Conservation (phyloP, 2,888 invertebrate species). For the Elaeidobius kamerunicus region DNA sequence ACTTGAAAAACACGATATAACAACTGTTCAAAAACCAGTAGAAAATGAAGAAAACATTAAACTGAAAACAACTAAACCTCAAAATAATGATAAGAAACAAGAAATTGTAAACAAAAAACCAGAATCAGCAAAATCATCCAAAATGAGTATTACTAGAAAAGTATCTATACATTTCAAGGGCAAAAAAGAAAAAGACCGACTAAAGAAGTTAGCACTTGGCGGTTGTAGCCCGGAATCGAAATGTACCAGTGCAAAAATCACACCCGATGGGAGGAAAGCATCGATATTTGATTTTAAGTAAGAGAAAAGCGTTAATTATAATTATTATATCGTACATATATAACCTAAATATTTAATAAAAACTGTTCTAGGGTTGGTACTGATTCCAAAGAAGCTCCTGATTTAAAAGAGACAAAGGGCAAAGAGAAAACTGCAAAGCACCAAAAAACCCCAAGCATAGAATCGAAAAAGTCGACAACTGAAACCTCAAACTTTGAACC, state of each 20-base stretch:
- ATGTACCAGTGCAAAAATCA: slow-evolving; percentile 27
- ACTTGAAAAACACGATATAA: slow-evolving; percentile 1
- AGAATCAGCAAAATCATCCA: slow-evolving; percentile 39
- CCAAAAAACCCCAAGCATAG: slow-evolving; percentile 47
- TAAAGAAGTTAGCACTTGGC: slow-evolving; percentile 24
- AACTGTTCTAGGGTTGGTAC: slow-evolving; percentile 10
- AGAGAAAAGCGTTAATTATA: too few species aligned
- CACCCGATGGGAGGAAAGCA: slow-evolving; percentile 36
- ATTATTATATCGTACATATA: too few species aligned
- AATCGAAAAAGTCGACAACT: slow-evolving; percentile 42
- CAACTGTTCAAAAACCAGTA: slow-evolving; percentile 33
- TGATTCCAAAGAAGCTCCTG: slow-evolving; percentile 17
- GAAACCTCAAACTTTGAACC: slow-evolving; percentile 39
- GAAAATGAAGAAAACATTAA: slow-evolving; percentile 47
- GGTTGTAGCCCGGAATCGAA: slow-evolving; percentile 31
- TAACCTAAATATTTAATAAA: too few species aligned
- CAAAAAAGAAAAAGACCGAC: slow-evolving; percentile 42
- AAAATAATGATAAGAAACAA: slow-evolving; percentile 26
- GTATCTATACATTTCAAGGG: slow-evolving; percentile 52
- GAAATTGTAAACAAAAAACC: slow-evolving; percentile 30
- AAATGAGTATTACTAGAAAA: slow-evolving; percentile 46
- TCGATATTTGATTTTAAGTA: slow-evolving; percentile 42
- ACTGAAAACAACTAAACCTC: slow-evolving; percentile 36
- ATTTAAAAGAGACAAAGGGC: slow-evolving; percentile 20
- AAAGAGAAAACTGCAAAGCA: slow-evolving; percentile 22